Percentiles rank a stretch among this genome's conserved stretches.
Evolutionary conservation across 2,113 vertebrate species (phyloP).

Genomic region (Xiphophorus hellerii): DNA sequence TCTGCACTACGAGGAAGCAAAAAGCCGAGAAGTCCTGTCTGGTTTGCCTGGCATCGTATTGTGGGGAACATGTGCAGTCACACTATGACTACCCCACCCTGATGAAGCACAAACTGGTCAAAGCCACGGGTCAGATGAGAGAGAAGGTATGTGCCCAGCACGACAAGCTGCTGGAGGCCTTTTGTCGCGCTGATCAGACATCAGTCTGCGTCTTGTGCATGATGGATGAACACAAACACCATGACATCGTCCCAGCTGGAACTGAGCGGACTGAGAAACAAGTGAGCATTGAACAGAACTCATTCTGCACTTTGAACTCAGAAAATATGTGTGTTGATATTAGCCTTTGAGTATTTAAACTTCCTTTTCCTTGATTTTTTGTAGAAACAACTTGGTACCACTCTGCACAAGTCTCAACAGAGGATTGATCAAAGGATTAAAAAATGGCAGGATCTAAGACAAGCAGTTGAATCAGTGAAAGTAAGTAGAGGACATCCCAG

Average conservation of each 20-base stretch:
- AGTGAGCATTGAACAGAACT: slow-evolving; percentile 52
- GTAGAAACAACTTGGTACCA: slow-evolving; percentile 79
- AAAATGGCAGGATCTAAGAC: slow-evolving; percentile 80
- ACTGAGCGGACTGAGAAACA: slow-evolving; percentile 83
- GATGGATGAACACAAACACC: slow-evolving; percentile 84
- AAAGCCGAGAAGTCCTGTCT: slow-evolving; percentile 93
- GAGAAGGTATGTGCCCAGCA: slow-evolving; percentile 83
- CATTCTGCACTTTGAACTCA: not conserved
- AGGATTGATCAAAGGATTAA: slow-evolving; percentile 79
- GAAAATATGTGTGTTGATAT: not conserved
- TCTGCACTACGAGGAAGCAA: slow-evolving; percentile 90
- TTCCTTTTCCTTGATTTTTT: not conserved
- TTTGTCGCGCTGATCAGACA: slow-evolving; percentile 80
- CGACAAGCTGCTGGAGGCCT: slow-evolving; percentile 82
- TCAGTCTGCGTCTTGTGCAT: slow-evolving; percentile 82
- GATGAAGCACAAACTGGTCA: slow-evolving; percentile 93
- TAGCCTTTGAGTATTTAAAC: not conserved
- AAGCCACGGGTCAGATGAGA: slow-evolving; percentile 81
- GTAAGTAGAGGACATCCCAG: slow-evolving; percentile 34
- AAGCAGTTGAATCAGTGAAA: slow-evolving; percentile 76
- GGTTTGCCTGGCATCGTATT: slow-evolving; percentile 94
- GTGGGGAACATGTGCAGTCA: slow-evolving; percentile 90
- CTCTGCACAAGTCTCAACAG: slow-evolving; percentile 76
- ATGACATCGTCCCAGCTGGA: slow-evolving; percentile 79
- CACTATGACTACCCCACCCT: slow-evolving; percentile 93